Evolutionary conservation across 2,113 vertebrate genomes (phyloP).

Genomic region (Campylomormyrus tamandua): DNA sequence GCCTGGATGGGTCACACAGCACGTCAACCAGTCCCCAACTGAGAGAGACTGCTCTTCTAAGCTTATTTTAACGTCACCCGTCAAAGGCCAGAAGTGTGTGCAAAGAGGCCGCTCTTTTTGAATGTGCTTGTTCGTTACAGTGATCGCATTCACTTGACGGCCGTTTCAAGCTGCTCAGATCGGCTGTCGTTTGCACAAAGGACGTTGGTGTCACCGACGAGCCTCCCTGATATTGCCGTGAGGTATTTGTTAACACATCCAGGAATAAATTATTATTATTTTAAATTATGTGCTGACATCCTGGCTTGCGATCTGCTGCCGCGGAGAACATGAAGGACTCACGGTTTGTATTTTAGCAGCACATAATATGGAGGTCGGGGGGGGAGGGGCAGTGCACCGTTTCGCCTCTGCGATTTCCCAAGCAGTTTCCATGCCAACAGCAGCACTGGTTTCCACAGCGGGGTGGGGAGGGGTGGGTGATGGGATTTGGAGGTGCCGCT

Average conservation of each 20-base stretch:
- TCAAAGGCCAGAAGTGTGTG: background rate
- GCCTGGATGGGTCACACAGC: background rate
- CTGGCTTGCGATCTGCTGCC: background rate
- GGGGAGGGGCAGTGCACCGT: background rate
- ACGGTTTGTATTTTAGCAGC: background rate
- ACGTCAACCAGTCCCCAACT: background rate
- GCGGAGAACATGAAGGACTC: background rate
- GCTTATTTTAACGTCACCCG: background rate
- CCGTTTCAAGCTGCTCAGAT: background rate
- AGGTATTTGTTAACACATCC: constrained; percentile 1
- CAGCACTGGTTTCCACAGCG: background rate
- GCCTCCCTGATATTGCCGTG: background rate
- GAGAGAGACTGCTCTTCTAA: background rate
- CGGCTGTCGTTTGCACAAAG: background rate
- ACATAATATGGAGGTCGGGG: background rate
- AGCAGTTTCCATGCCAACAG: constrained; percentile 16
- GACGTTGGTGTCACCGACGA: background rate
- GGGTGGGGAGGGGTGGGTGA: background rate
- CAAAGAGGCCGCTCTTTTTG: background rate
- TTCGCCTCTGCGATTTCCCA: background rate
- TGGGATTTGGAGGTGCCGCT: background rate
- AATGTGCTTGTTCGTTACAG: background rate
- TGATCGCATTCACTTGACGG: background rate
- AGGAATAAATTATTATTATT: background rate
- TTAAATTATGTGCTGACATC: background rate